Conservation (phyloP, 2,797 vertebrate genomes). For the Enteromius argenteus region DNA sequence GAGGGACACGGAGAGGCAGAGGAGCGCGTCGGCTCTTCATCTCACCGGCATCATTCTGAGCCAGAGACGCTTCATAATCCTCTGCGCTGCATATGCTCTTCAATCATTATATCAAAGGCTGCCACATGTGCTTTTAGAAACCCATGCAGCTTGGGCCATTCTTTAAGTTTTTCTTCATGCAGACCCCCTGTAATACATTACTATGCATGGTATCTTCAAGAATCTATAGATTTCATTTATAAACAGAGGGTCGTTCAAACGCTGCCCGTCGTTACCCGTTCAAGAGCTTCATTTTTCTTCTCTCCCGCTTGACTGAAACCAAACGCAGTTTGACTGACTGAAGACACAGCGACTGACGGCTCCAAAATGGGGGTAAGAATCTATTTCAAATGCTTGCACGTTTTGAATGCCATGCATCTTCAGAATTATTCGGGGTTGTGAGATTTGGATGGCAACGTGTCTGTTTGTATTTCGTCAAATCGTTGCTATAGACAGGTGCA, state of each 20-base stretch:
- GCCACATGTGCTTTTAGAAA: constrained; percentile 30
- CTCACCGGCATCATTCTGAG: constrained; percentile 67
- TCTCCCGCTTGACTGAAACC: constrained; percentile 58
- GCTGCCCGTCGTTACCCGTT: constrained; percentile 10
- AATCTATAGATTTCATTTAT: constrained; percentile 30
- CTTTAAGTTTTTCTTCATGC: constrained; percentile 44
- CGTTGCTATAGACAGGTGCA: background rate
- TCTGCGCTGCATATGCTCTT: constrained; percentile 20
- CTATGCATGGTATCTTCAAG: constrained; percentile 29
- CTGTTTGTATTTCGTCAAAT: background rate
- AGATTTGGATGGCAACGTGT: background rate
- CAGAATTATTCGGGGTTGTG: background rate
- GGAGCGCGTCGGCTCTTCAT: constrained; percentile 64
- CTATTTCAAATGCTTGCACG: background rate
- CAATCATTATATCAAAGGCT: constrained; percentile 47
- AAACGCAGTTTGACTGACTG: constrained; percentile 57
- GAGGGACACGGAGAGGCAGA: constrained; percentile 69
- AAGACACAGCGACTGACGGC: constrained; percentile 70
- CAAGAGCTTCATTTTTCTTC: constrained; percentile 49
- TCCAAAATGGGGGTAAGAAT: constrained; percentile 80
- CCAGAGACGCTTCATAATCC: constrained; percentile 54
- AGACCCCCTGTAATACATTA: constrained; percentile 31
- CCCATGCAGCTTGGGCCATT: constrained; percentile 43
- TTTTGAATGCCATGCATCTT: background rate
- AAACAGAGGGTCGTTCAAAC: constrained; percentile 22